Evolutionary conservation across 2,113 vertebrate species (phyloP).

Genomic region (Camelus bactrianus): DNA sequence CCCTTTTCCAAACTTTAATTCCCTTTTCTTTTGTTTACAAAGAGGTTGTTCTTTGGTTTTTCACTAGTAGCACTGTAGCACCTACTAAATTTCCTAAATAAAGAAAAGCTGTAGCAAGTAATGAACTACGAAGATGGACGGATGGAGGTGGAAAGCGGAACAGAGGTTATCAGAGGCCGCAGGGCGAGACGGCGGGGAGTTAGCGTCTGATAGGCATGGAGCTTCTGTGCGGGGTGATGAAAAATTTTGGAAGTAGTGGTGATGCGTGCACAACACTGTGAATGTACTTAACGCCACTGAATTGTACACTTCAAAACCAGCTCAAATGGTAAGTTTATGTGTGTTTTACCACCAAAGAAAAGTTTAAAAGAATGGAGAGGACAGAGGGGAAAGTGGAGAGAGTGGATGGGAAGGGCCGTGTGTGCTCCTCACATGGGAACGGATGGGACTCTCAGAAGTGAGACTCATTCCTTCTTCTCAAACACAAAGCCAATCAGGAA

Average conservation of each 20-base stretch:
- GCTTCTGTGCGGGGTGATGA: background rate
- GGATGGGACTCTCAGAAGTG: background rate
- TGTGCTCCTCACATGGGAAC: background rate
- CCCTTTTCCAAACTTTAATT: background rate
- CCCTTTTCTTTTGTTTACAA: background rate
- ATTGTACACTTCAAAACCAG: background rate
- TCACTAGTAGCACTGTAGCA: background rate
- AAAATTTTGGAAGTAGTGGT: background rate
- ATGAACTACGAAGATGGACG: background rate
- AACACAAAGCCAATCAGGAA: background rate
- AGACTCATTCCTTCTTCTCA: background rate
- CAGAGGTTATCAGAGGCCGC: rapidly evolving
- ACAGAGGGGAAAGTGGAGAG: background rate
- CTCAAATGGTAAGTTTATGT: background rate
- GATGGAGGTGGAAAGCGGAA: background rate
- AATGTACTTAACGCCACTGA: background rate
- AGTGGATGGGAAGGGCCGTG: rapidly evolving
- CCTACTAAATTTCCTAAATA: background rate
- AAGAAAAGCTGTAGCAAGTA: background rate
- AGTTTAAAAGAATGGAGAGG: background rate
- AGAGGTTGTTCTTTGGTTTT: background rate
- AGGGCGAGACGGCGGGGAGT: background rate
- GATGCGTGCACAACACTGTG: background rate
- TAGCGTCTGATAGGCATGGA: background rate
- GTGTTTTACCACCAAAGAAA: background rate